These are phyloP conservation scores for Tetragonula clypearis DNA, from an alignment of 1,140 invertebrate genomes.

Conservation along the genomic window DNA sequence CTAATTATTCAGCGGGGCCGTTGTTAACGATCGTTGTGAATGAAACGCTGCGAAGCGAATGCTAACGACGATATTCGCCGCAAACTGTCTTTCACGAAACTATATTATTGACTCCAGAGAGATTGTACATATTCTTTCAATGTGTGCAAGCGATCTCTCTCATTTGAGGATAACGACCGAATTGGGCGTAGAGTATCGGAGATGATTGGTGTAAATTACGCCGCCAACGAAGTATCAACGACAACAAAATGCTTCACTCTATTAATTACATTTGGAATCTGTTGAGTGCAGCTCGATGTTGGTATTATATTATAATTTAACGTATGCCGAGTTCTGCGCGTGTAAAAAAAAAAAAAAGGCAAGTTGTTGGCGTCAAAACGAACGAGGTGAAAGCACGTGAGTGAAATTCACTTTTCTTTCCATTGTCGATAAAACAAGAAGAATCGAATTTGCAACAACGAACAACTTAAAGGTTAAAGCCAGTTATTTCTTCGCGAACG, in stretches of 20 bases:
- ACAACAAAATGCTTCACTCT: too few species aligned
- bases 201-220: neutral
- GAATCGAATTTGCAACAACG: neutral
- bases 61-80: slow-evolving; percentile 3
- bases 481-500: neutral
- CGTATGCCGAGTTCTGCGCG: too few species aligned
- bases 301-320: too few species aligned
- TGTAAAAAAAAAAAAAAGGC: neutral
- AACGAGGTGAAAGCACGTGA: neutral
- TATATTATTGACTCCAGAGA: neutral
- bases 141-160: neutral
- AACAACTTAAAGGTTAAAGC: neutral
- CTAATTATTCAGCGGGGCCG: slow-evolving; percentile 38
- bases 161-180: neutral
- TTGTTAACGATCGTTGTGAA: slow-evolving; percentile 4
- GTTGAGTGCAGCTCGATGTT: too few species aligned
- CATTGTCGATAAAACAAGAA: too few species aligned
- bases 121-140: neutral
- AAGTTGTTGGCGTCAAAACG: too few species aligned
- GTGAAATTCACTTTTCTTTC: too few species aligned
- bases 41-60: neutral
- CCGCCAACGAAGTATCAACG: neutral
- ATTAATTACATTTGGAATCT: too few species aligned
- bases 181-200: neutral
- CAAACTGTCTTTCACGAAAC: neutral